Conservation (phyloP, 2,113 vertebrate genomes). For the Lutjanus erythropterus region DNA sequence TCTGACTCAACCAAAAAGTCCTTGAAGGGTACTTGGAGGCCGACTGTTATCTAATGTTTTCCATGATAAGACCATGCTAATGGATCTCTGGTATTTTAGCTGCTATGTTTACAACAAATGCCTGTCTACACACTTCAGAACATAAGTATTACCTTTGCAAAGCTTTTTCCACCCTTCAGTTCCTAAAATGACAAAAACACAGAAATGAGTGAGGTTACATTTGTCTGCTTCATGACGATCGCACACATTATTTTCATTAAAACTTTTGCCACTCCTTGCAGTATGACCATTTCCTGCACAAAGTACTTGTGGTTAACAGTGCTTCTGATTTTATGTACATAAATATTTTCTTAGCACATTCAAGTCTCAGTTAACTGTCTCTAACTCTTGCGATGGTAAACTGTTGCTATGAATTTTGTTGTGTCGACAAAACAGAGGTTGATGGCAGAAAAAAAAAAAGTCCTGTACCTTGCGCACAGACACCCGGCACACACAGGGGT, state of each 20-base stretch:
- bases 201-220: neutral
- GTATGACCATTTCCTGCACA: neutral
- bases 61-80: slow-evolving; percentile 46
- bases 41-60: neutral
- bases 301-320: slow-evolving; percentile 12
- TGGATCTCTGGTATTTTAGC: neutral
- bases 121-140: slow-evolving; percentile 60
- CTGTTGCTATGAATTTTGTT: neutral
- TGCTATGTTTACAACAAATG: slow-evolving; percentile 56
- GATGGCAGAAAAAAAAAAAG: neutral
- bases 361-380: neutral
- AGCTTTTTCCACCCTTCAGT: slow-evolving; percentile 95
- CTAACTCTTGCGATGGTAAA: slow-evolving; percentile 16
- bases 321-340: neutral
- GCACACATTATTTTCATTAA: neutral
- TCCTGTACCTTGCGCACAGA: slow-evolving; percentile 93
- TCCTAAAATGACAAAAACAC: slow-evolving; percentile 86
- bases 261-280: neutral
- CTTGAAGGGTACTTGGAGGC: slow-evolving; percentile 15
- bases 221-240: neutral
- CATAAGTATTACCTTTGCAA: slow-evolving; percentile 91
- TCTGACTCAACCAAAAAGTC: slow-evolving; percentile 1
- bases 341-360: slow-evolving; percentile 1
- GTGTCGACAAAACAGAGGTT: slow-evolving; percentile 22
- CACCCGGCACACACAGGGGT: slow-evolving; percentile 93